Percentiles rank a stretch among this genome's conserved stretches.
Conservation (phyloP, 2,797 vertebrate species). For the Epinephelus awoara region DNA sequence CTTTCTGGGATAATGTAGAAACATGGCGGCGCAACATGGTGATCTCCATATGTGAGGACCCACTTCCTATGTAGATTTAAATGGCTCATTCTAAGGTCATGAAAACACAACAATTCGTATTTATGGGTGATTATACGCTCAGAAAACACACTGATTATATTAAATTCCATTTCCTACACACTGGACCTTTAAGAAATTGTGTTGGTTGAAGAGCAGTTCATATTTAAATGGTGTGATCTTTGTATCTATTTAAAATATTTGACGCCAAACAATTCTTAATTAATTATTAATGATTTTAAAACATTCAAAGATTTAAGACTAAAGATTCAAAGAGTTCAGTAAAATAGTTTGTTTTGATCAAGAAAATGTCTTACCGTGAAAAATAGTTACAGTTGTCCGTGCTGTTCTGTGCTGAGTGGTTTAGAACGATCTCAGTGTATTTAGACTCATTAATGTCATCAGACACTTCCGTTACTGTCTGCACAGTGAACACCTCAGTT, state of each 20-base stretch:
- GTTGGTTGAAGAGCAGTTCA: not conserved
- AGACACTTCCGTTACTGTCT: rapidly evolving
- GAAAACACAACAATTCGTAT: too few relatives aligned
- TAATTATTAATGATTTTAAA: not conserved
- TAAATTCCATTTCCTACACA: too few relatives aligned
- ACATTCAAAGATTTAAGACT: not conserved
- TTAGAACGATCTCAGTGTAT: constrained; percentile 50
- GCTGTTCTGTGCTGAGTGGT: not conserved
- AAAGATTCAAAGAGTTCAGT: not conserved
- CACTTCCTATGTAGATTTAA: too few relatives aligned
- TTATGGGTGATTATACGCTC: too few relatives aligned
- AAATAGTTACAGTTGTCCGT: constrained; percentile 50
- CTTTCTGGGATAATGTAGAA: too few relatives aligned
- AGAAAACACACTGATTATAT: too few relatives aligned
- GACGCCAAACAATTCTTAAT: not conserved
- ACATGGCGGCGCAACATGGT: too few relatives aligned
- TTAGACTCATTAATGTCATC: rapidly evolving
- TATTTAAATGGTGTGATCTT: not conserved
- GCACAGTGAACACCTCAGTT: constrained; percentile 73
- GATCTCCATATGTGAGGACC: too few relatives aligned
- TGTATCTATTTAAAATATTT: not conserved
- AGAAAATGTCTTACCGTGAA: constrained; percentile 64
- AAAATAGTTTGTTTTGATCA: not conserved
- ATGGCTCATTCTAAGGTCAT: too few relatives aligned
- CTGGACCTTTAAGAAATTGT: not conserved